Conservation (phyloP, 2,797 vertebrate genomes). For the Xenops minutus region DNA sequence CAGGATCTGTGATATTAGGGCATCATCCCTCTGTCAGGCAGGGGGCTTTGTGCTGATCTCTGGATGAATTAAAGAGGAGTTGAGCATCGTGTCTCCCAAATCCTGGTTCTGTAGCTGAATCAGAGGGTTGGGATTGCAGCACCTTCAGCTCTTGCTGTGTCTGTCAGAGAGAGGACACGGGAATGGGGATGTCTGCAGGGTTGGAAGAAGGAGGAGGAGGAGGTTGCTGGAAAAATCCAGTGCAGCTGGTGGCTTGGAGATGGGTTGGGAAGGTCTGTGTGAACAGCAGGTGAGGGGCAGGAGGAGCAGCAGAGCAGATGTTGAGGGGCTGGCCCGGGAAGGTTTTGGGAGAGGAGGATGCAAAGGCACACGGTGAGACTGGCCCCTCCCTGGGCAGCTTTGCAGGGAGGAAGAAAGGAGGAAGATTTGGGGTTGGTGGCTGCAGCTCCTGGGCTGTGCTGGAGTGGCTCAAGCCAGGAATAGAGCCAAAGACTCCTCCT, state of each 20-base stretch:
- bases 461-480: rapidly evolving
- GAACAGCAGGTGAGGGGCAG: constrained; percentile 43
- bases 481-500: not conserved
- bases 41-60: not conserved
- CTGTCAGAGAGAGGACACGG: rapidly evolving
- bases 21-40: not conserved
- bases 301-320: not conserved
- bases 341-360: not conserved
- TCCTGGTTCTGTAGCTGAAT: not conserved
- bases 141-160: not conserved
- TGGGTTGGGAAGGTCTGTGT: not conserved
- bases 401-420: not conserved
- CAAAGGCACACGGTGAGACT: not conserved
- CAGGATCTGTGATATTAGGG: not conserved
- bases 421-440: not conserved
- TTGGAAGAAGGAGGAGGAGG: not conserved
- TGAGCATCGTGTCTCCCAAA: not conserved
- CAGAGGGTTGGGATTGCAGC: not conserved
- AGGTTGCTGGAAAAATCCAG: not conserved
- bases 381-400: not conserved
- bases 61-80: not conserved
- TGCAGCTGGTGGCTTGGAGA: not conserved
- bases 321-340: not conserved
- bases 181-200: not conserved
- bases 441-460: not conserved